Percentiles rank a stretch among this genome's conserved stretches.
Conservation (phyloP, 2,113 vertebrate species). For the Phaethornis superciliosus region DNA sequence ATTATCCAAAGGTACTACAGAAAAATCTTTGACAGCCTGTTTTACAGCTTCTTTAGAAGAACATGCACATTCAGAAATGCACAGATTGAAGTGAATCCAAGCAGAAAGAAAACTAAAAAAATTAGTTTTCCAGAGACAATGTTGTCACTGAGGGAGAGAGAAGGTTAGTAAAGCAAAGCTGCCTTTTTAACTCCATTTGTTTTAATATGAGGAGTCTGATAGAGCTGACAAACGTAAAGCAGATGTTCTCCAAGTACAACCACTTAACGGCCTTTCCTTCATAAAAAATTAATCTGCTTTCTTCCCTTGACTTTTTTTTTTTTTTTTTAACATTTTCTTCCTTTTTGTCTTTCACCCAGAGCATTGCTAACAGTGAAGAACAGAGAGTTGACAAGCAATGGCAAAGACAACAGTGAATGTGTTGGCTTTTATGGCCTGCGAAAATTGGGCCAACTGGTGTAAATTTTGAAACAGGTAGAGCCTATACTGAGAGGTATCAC, state of each 20-base stretch:
- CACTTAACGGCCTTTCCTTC: background rate
- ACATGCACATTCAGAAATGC: background rate
- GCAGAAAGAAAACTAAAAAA: background rate
- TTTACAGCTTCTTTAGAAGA: background rate
- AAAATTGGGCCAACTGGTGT: background rate
- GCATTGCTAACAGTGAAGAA: background rate
- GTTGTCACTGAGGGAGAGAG: background rate
- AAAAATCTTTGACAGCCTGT: background rate
- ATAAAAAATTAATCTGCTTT: background rate
- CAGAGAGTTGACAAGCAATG: background rate
- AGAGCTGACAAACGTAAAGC: background rate
- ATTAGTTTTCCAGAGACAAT: background rate
- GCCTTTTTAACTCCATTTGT: background rate
- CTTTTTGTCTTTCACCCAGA: background rate
- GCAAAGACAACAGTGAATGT: background rate
- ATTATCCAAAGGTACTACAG: background rate
- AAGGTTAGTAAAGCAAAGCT: background rate
- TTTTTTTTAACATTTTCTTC: background rate
- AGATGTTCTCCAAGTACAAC: background rate
- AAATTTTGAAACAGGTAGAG: background rate
- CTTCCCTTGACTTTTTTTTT: background rate
- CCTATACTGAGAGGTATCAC: background rate
- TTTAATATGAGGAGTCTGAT: background rate
- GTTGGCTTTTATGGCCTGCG: background rate
- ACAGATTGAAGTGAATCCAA: background rate